A percentile compares a stretch with the other conserved stretches of the same genome.
phyloP scores from a whole-genome alignment of 2,797 vertebrate species.

The Chloroceryle amazona region DNA sequence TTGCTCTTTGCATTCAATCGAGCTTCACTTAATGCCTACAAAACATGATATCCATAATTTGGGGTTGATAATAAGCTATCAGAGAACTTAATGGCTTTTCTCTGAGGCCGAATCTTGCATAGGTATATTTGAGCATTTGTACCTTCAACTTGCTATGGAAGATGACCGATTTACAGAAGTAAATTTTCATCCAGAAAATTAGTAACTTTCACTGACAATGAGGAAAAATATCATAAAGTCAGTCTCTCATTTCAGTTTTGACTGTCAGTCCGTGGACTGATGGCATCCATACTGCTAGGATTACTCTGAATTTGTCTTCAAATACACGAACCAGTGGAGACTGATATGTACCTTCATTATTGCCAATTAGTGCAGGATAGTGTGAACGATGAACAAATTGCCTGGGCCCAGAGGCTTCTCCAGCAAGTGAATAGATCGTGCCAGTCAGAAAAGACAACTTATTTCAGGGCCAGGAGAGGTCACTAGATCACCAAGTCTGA shows the following conservation, averaged over 20 bases:
- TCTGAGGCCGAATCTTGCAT: background rate
- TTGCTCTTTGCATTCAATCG: background rate
- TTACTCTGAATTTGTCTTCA: background rate
- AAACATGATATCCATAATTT: background rate
- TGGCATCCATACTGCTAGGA: background rate
- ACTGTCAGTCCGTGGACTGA: background rate
- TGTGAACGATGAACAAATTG: background rate
- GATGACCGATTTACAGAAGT: background rate
- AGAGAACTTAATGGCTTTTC: background rate
- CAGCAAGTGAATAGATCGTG: background rate
- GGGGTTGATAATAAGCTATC: background rate
- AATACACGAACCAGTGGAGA: background rate
- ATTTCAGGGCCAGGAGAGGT: conserved; percentile 3
- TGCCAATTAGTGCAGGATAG: background rate
- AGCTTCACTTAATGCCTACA: background rate
- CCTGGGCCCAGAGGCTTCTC: background rate
- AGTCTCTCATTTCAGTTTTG: background rate
- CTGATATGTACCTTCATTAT: conserved; percentile 4
- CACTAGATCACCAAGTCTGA: background rate
- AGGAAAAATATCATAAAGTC: background rate
- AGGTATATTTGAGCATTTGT: background rate
- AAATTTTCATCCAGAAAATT: conserved; percentile 1
- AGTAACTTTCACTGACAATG: background rate
- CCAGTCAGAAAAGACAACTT: background rate
- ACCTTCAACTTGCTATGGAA: background rate